Percentiles rank a stretch among this genome's conserved stretches.
Evolutionary conservation across 1,140 invertebrate species (phyloP).

Genomic region (Charaxes varanes): DNA sequence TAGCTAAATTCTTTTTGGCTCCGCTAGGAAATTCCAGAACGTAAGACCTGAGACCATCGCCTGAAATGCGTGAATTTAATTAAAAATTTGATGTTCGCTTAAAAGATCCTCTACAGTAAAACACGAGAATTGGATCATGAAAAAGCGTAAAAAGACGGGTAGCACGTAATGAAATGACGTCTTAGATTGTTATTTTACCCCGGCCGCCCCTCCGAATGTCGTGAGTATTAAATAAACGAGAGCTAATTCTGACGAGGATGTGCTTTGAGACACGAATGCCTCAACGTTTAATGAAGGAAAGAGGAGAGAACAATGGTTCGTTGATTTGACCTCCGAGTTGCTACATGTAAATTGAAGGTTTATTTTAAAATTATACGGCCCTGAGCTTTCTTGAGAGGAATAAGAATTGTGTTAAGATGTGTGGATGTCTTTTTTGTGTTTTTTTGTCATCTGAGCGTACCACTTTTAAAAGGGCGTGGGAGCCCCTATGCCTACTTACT

Average conservation of each 20-base stretch:
- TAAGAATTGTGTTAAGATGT: too few relatives aligned
- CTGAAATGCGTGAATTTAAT: too few relatives aligned
- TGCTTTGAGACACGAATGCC: slow-evolving; percentile 27
- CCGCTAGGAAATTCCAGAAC: too few relatives aligned
- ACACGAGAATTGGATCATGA: neutral
- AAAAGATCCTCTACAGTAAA: neutral
- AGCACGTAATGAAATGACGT: slow-evolving; percentile 43
- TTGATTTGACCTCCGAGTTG: slow-evolving; percentile 31
- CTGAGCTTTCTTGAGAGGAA: neutral
- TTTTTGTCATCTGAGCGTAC: too few relatives aligned
- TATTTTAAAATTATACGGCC: slow-evolving; percentile 2
- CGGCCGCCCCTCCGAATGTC: slow-evolving; percentile 39
- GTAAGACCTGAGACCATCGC: too few relatives aligned
- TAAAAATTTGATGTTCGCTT: too few relatives aligned
- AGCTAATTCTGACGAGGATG: slow-evolving; percentile 38
- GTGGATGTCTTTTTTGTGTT: too few relatives aligned
- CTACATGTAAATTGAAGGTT: slow-evolving; percentile 5
- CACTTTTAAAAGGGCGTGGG: too few relatives aligned
- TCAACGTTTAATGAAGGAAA: slow-evolving; percentile 40
- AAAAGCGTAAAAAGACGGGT: slow-evolving; percentile 8
- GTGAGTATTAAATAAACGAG: slow-evolving; percentile 52
- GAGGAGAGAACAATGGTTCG: slow-evolving; percentile 38
- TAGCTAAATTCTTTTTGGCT: too few relatives aligned
- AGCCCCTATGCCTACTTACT: too few relatives aligned
- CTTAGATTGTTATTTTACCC: slow-evolving; percentile 39